Evolutionary conservation across 2,888 invertebrate genomes (phyloP), one percentile per base, ranked within the genome.

Genomic region (Celastrina argiolus): DNA sequence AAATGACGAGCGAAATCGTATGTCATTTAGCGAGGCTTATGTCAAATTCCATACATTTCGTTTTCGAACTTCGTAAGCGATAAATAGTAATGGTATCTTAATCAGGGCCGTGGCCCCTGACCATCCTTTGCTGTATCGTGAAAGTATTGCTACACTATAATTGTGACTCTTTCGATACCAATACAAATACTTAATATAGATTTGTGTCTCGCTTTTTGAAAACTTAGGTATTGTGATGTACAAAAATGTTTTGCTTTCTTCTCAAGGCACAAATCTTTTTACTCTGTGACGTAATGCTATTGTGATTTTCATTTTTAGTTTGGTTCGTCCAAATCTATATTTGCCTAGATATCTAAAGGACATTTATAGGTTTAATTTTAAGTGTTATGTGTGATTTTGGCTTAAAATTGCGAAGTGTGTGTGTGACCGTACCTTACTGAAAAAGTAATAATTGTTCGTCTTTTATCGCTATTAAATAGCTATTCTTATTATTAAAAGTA

Each of bases 391-490:
- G 61, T 61, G 31, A 34, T 14, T 61, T 61, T 39, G 61, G 61
- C 61, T 61, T 61, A 61, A 39, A 39, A 39, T 22, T 61, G 61
- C 61, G 61, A 39, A 22, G 36, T 39, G 58, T 58, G 61, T 39
- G 36, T 39, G 61, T 61, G 61, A 18, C 16, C 22, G 18, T 61
- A 34, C 5, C 36, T 36, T 61, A 22, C 36, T 61, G 61, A 26
- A 39, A 61, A 39, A 39, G 39, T 39, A 61, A 18, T 14, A 61
- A 59, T 7, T 39, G 61, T 61, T 61, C 61, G 39, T 61, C 16
- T 61, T 36, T 61, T 61, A 61, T 36, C 61, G 61, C 61, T 61
- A 61, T 61, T 14, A 39, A 61, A 61, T 61, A 61, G 61, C 61
- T 61, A 61, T 39, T 51, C 16, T 51, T 34, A 31, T 61, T 61